Percentiles rank a stretch among this genome's conserved stretches.
phyloP scores from a whole-genome alignment of 2,888 invertebrate genomes.

The Metellina segmentata region DNA sequence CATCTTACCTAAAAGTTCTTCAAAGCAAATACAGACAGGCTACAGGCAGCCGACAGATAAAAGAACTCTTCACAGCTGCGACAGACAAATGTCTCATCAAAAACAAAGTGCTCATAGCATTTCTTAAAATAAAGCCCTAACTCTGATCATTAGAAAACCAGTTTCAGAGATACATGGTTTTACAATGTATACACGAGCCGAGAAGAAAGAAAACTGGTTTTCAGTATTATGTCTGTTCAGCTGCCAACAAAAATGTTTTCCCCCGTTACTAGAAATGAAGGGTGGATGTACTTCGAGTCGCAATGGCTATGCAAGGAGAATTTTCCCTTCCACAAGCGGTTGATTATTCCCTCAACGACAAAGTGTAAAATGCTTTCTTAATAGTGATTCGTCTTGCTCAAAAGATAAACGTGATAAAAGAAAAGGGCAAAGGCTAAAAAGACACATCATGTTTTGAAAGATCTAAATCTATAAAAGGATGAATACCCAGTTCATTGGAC shows the following conservation, averaged over 20 bases:
- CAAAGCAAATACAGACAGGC: background rate
- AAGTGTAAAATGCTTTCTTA: too few relatives aligned
- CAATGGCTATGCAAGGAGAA: too few relatives aligned
- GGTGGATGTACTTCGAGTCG: background rate
- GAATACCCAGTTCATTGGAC: too few relatives aligned
- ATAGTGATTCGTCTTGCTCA: too few relatives aligned
- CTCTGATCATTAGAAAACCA: background rate
- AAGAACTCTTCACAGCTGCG: background rate
- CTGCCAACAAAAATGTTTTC: slow-evolving; percentile 12
- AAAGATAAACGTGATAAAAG: too few relatives aligned
- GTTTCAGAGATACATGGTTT: background rate
- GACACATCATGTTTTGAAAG: too few relatives aligned
- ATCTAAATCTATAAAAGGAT: too few relatives aligned
- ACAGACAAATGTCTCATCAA: background rate
- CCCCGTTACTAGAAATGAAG: background rate
- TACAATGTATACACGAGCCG: slow-evolving; percentile 1
- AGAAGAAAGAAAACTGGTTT: background rate
- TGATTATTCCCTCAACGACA: too few relatives aligned
- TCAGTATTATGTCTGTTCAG: background rate
- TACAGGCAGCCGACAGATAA: background rate
- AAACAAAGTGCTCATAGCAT: background rate
- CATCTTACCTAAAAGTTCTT: background rate
- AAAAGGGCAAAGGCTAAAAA: too few relatives aligned
- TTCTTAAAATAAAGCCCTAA: slow-evolving; percentile 6
- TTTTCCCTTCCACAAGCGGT: too few relatives aligned